These are phyloP conservation scores for Orcinus orca DNA, from an alignment of 2,113 vertebrate genomes.

Conservation along the genomic window DNA sequence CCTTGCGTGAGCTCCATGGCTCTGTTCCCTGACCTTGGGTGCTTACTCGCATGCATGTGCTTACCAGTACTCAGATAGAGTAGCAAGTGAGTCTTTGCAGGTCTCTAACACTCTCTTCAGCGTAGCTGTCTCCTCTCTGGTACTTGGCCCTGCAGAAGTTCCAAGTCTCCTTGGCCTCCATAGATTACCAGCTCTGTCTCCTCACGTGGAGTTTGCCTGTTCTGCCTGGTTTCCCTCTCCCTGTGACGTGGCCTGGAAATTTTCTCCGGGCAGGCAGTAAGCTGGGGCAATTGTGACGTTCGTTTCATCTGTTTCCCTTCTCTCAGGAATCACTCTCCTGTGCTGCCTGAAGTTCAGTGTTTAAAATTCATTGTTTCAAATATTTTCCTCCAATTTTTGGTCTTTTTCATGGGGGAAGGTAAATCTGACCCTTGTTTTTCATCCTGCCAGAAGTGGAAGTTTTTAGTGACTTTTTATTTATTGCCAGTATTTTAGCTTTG, in stretches of 20 bases:
- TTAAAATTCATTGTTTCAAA: not conserved
- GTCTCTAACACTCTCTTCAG: not conserved
- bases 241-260: not conserved
- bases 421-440: not conserved
- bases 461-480: not conserved
- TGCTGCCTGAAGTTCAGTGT: not conserved
- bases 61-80: not conserved
- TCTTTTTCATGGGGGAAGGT: not conserved
- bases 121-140: not conserved
- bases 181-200: not conserved
- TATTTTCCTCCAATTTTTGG: not conserved
- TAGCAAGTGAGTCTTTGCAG: not conserved
- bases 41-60: rapidly evolving
- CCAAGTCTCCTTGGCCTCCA: not conserved
- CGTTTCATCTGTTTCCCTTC: not conserved
- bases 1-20: not conserved
- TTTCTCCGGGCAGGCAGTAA: not conserved
- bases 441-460: not conserved
- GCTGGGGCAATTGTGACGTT: not conserved
- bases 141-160: not conserved
- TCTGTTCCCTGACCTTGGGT: not conserved
- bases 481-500: not conserved
- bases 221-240: not conserved
- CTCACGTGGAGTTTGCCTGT: not conserved
- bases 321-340: not conserved